Evolutionary conservation across 2,888 invertebrate genomes (phyloP).

Genomic region (Trichacis sp.): DNA sequence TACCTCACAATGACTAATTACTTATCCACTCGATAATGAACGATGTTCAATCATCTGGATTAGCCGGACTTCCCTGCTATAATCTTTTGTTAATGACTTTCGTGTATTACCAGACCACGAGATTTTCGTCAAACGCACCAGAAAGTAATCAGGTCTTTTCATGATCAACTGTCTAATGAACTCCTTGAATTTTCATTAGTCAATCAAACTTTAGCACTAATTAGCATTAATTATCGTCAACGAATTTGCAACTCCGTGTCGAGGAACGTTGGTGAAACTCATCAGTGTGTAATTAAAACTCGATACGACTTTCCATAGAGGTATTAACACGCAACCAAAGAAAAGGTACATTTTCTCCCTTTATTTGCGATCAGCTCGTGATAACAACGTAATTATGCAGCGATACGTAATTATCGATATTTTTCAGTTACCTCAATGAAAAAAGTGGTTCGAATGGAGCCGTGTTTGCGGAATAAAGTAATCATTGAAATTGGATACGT

Average conservation of each 20-base stretch:
- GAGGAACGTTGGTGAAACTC: not conserved
- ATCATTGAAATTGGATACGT: too few species aligned
- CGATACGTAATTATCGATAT: not conserved
- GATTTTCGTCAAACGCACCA: not conserved
- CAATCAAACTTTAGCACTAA: not conserved
- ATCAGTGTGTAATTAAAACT: slow-evolving; percentile 1
- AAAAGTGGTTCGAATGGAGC: too few species aligned
- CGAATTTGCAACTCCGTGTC: not conserved
- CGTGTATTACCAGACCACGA: not conserved
- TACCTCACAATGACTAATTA: too few species aligned
- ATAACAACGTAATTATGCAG: not conserved
- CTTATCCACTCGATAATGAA: too few species aligned
- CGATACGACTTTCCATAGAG: slow-evolving; percentile 1
- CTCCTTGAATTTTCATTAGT: slow-evolving; percentile 1
- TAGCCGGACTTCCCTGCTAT: too few species aligned
- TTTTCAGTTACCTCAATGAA: too few species aligned
- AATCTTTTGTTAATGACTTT: too few species aligned
- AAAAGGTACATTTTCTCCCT: not conserved
- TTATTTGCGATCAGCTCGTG: not conserved
- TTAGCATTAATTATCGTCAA: slow-evolving; percentile 2
- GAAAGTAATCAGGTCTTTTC: not conserved
- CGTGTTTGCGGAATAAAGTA: too few species aligned
- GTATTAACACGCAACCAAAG: not conserved
- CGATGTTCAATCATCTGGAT: too few species aligned
- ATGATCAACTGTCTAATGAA: not conserved